phyloP scores from a whole-genome alignment of 2,797 vertebrate species.

The Anguilla anguilla region DNA sequence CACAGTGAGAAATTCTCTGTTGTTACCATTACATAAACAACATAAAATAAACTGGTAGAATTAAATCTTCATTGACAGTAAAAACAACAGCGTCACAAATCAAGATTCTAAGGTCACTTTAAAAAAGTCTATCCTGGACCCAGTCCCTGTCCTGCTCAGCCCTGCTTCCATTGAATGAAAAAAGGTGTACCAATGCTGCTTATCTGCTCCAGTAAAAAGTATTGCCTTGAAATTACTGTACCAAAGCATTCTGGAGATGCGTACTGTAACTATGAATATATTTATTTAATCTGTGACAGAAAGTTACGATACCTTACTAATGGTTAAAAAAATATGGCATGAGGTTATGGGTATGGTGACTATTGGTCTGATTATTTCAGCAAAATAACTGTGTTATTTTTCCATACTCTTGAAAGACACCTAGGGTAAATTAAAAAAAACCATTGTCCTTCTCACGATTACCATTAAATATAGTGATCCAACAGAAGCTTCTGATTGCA shows the following conservation, averaged over 20 bases:
- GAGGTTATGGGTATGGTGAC: not conserved
- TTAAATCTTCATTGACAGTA: not conserved
- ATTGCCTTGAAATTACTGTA: not conserved
- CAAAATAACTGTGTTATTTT: not conserved
- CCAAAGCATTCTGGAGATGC: not conserved
- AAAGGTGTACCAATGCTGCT: not conserved
- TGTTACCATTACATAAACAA: conserved; percentile 12
- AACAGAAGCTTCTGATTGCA: not conserved
- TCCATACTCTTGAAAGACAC: not conserved
- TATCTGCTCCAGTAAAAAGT: conserved; percentile 10
- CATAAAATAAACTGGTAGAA: not conserved
- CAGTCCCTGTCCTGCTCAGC: not conserved
- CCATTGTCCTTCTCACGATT: not conserved
- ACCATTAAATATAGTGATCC: not conserved
- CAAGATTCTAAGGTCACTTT: not conserved
- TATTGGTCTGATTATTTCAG: not conserved
- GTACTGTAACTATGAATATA: not conserved
- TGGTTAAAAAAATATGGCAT: not conserved
- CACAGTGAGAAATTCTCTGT: conserved; percentile 29
- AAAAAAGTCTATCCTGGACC: not conserved
- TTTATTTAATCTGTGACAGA: not conserved
- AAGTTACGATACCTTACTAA: conserved; percentile 4
- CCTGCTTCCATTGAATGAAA: too few species aligned
- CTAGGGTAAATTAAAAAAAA: not conserved
- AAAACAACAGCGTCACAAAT: not conserved